Percentiles rank a stretch among this genome's conserved stretches.
These are phyloP conservation scores for Amaurobius ferox DNA, from an alignment of 2,888 invertebrate genomes.

Conservation along the genomic window DNA sequence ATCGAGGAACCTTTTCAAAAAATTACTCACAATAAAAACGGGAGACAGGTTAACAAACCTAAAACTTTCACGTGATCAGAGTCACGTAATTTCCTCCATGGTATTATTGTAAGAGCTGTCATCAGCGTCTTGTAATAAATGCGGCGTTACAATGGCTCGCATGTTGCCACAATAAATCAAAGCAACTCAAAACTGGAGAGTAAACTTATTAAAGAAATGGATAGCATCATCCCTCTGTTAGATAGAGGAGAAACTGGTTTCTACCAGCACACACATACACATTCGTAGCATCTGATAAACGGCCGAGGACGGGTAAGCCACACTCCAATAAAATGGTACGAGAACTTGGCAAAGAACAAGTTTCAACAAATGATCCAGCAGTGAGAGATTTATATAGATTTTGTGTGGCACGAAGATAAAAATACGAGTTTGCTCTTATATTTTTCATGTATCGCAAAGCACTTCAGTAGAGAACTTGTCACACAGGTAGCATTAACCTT, in stretches of 20 bases:
- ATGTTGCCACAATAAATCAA: slow-evolving; percentile 68
- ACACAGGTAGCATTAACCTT: neutral
- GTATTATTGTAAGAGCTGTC: slow-evolving; percentile 68
- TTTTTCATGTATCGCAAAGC: neutral
- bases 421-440: neutral
- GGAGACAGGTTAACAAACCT: slow-evolving; percentile 65
- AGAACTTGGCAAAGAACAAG: neutral
- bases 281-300: neutral
- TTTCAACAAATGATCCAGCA: neutral
- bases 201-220: slow-evolving; percentile 63
- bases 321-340: neutral
- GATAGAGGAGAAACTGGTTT: slow-evolving; percentile 14
- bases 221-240: slow-evolving; percentile 19
- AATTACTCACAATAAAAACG: slow-evolving; percentile 65
- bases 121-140: slow-evolving; percentile 67
- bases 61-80: slow-evolving; percentile 53
- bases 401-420: neutral
- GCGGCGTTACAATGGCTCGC: slow-evolving; percentile 65
- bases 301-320: neutral
- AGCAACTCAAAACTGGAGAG: slow-evolving; percentile 51
- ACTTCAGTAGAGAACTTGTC: neutral
- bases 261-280: neutral
- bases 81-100: slow-evolving; percentile 55
- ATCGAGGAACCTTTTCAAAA: slow-evolving; percentile 55
- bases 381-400: neutral